phyloP scores from a whole-genome alignment of 2,797 vertebrate species.

The Octomys mimax region DNA sequence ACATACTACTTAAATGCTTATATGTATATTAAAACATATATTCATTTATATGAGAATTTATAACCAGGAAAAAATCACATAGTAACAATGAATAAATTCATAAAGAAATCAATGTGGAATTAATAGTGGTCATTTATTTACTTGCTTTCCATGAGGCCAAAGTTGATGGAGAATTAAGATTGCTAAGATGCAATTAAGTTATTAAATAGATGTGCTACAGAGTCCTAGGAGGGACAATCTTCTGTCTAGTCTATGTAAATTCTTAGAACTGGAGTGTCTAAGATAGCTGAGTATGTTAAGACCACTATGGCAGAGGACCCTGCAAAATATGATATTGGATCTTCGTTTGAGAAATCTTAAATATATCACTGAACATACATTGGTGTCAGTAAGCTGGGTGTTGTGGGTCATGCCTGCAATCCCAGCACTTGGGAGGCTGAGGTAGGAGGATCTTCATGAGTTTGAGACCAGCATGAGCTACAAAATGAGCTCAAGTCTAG shows the following conservation, averaged over 20 bases:
- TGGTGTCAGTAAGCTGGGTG: not conserved
- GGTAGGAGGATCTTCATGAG: no score
- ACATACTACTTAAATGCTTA: conserved; percentile 32
- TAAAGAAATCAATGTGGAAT: conserved; percentile 16
- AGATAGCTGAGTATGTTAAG: not conserved
- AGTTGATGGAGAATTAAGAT: not conserved
- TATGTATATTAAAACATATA: not conserved
- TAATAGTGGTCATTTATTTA: conserved; percentile 4
- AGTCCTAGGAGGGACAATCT: not conserved
- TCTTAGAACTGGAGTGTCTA: not conserved
- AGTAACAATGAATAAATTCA: conserved; percentile 42
- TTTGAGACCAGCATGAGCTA: no score
- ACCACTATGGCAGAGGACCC: not conserved
- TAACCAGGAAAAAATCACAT: conserved; percentile 31
- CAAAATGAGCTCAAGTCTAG: no score
- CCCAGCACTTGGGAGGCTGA: no score
- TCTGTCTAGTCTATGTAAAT: not conserved
- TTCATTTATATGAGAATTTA: conserved; percentile 11
- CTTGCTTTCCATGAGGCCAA: not conserved
- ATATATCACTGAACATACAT: not conserved
- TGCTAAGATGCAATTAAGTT: not conserved
- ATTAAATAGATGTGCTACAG: not conserved
- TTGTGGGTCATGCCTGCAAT: no score
- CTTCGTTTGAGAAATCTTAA: not conserved
- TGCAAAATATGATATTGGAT: not conserved